A percentile compares a stretch with the other conserved stretches of the same genome.
Conservation (phyloP, 2,888 invertebrate species). For the Pheosia tremula region DNA sequence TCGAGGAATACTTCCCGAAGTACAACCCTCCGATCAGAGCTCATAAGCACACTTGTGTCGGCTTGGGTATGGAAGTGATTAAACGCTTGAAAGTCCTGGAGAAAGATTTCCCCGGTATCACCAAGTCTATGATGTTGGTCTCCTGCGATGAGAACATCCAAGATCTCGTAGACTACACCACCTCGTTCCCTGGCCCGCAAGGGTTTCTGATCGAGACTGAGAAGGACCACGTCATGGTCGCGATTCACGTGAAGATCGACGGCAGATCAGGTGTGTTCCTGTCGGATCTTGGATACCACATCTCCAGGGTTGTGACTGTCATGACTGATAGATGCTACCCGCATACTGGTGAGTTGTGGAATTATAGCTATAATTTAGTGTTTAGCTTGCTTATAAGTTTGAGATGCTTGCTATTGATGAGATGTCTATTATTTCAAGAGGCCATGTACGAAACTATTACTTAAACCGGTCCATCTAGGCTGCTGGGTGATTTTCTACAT, state of each 20-base stretch:
- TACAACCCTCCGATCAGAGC: slow-evolving; percentile 93
- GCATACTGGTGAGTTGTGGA: slow-evolving; percentile 88
- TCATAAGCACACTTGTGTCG: slow-evolving; percentile 95
- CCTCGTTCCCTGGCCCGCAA: slow-evolving; percentile 85
- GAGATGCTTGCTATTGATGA: too few relatives aligned
- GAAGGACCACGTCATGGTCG: slow-evolving; percentile 95
- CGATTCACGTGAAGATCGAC: slow-evolving; percentile 89
- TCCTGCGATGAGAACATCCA: slow-evolving; percentile 95
- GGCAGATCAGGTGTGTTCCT: slow-evolving; percentile 91
- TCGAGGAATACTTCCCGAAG: slow-evolving; percentile 91
- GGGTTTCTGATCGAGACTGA: slow-evolving; percentile 88
- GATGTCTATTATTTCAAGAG: too few relatives aligned
- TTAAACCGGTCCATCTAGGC: too few relatives aligned
- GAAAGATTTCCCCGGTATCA: slow-evolving; percentile 87
- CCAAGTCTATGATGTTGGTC: slow-evolving; percentile 89
- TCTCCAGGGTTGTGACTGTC: slow-evolving; percentile 93
- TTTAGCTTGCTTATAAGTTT: too few relatives aligned
- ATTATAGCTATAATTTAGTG: neutral
- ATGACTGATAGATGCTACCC: slow-evolving; percentile 95
- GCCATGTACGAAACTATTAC: too few relatives aligned
- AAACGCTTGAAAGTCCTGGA: slow-evolving; percentile 86
- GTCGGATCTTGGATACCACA: slow-evolving; percentile 96
- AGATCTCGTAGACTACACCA: slow-evolving; percentile 85
- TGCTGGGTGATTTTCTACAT: neutral
- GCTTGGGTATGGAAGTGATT: slow-evolving; percentile 93